Evolutionary conservation across 2,797 vertebrate species (phyloP), one percentile per base, ranked within the genome.

Genomic region (Acrossocheilus wenchowensis): DNA sequence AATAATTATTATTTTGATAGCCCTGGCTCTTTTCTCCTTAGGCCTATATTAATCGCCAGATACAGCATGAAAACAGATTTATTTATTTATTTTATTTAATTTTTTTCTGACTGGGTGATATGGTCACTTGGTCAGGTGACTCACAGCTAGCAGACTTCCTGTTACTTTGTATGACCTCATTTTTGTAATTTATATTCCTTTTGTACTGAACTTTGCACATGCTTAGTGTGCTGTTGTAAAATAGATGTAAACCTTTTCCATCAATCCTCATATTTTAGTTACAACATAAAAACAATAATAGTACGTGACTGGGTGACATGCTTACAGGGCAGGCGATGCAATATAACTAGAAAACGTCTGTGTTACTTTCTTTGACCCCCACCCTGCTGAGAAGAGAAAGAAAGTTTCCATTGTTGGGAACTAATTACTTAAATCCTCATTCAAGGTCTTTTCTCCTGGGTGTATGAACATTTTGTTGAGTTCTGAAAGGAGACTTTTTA

Each of bases 391-490:
- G 23, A 69, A 71, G 5, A 21, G 30, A 78, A 69, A 50, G 34
- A 84, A 84, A 41, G 75, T 45, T 78, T 45, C 50, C 17, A 54
- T 71, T 78, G 64, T 85, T 71, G n/a, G 8, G 39, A 69, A 60
- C 11, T 71, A n/a, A 79, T 48, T 57, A 79, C 64, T 78, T 45
- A 77, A 85, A 79, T 71, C 75, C 48, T 34, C 17, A 45, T 43
- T 34, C 26, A 30, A 64, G n/a, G 71, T 75, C 41, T 83, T 83
- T 68, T 54, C 60, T 79, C 48, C 14, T 12, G 10, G 23, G 21
- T 69, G 4, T 52, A 23, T 45, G 10, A 39, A 10, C 43, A 21
- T 78, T 77, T 84, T 12, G 19, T 64, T 48, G 54, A 41, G 23
- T 41, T 41, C 4, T 57, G 21, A 54, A 83, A 62, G 19, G 23